Evolutionary conservation across 2,797 vertebrate species (phyloP).

Genomic region (Malurus leucopterus): DNA sequence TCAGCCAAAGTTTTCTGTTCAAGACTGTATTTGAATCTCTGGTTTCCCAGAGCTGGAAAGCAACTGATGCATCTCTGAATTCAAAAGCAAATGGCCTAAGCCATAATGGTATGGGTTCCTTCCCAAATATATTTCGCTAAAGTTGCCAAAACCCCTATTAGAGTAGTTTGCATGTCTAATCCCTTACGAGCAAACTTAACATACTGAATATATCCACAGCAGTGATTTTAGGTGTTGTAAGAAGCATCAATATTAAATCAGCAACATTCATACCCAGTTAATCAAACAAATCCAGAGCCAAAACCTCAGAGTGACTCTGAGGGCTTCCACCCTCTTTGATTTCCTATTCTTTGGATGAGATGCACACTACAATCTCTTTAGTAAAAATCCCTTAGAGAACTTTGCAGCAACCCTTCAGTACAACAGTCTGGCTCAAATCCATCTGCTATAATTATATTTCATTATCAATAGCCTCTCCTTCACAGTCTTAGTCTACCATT

Average conservation of each 20-base stretch:
- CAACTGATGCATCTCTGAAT: not conserved
- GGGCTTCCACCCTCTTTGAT: constrained; percentile 4
- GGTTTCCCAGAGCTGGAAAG: not conserved
- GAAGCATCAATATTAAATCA: constrained; percentile 12
- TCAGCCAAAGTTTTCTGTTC: not conserved
- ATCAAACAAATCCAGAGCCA: constrained; percentile 27
- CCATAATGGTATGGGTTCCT: not conserved
- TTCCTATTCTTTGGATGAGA: constrained; percentile 15
- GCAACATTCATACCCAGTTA: not conserved
- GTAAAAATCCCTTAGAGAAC: constrained; percentile 40
- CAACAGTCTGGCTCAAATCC: constrained; percentile 16
- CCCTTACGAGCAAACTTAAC: not conserved
- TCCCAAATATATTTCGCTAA: not conserved
- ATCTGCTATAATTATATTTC: constrained; percentile 11
- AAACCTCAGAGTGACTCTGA: constrained; percentile 33
- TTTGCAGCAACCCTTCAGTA: not conserved
- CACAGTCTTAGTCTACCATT: not conserved
- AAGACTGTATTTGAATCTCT: not conserved
- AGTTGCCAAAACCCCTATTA: not conserved
- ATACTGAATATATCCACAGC: not conserved
- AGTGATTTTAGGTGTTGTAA: not conserved
- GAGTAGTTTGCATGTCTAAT: not conserved
- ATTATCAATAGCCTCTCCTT: not conserved
- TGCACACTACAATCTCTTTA: not conserved
- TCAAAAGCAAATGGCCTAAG: not conserved